Evolutionary conservation across 2,888 invertebrate genomes (phyloP).

Genomic region (Sminthurinus aureus): DNA sequence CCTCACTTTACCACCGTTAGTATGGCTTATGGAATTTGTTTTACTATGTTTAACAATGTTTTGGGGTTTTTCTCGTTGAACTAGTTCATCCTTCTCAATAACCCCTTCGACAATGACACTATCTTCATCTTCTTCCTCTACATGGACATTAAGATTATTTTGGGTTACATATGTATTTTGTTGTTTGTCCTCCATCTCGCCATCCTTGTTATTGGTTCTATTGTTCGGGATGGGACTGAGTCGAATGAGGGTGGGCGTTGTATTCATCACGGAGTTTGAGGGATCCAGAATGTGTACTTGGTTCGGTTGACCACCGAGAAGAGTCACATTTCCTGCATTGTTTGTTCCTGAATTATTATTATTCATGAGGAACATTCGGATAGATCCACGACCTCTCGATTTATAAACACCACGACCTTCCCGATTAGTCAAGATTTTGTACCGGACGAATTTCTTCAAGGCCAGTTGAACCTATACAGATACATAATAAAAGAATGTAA

Average conservation of each 20-base stretch:
- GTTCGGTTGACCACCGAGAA: background rate
- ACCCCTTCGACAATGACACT: too few relatives aligned
- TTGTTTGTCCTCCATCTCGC: background rate
- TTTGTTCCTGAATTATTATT: constrained; percentile 1
- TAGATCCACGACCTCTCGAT: constrained; percentile 20
- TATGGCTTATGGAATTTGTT: background rate
- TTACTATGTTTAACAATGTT: background rate
- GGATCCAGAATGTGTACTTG: too few relatives aligned
- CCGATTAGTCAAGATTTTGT: constrained; percentile 32
- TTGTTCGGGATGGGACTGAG: background rate
- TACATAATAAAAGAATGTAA: too few relatives aligned
- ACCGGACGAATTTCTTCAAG: constrained; percentile 51
- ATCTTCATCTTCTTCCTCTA: background rate
- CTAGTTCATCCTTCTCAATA: too few relatives aligned
- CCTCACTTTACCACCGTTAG: background rate
- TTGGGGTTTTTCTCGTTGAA: background rate
- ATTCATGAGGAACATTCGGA: constrained; percentile 36
- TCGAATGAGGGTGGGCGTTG: background rate
- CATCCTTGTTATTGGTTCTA: background rate
- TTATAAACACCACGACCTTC: background rate
- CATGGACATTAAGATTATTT: background rate
- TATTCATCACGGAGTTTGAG: too few relatives aligned
- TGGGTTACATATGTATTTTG: background rate
- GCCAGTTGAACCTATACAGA: constrained; percentile 53
- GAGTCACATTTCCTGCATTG: background rate